Conservation (phyloP, 2,888 invertebrate genomes). For the Orthosia incerta region DNA sequence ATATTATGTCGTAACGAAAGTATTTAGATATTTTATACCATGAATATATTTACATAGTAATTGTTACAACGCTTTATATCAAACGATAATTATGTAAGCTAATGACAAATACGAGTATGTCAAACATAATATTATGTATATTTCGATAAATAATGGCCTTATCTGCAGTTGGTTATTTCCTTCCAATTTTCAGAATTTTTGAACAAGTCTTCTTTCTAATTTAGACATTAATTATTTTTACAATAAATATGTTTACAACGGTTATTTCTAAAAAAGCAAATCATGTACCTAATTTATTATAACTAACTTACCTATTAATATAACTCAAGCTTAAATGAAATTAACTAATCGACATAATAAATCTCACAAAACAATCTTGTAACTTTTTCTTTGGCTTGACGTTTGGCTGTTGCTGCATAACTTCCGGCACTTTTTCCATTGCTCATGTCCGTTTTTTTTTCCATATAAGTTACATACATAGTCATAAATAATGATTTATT, state of each 20-base stretch:
- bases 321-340: conserved; percentile 10
- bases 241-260: background rate
- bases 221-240: conserved; percentile 9
- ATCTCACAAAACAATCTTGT: conserved; percentile 5
- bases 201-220: conserved; percentile 24
- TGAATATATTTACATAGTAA: conserved; percentile 50
- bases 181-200: conserved; percentile 6
- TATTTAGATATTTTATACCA: conserved; percentile 19
- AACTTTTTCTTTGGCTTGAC: conserved; percentile 9
- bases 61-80: conserved; percentile 9
- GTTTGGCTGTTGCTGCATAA: background rate
- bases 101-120: conserved; percentile 26
- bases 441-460: background rate
- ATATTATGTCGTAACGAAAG: conserved; percentile 36
- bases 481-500: too few relatives aligned
- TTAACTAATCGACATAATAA: background rate
- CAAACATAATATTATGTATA: background rate
- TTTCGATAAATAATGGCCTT: conserved; percentile 16
- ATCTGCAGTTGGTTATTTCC: background rate
- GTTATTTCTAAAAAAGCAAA: conserved; percentile 17
- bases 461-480: background rate
- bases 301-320: conserved; percentile 4
- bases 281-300: conserved; percentile 4
- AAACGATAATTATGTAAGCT: conserved; percentile 37
- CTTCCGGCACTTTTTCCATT: conserved; percentile 8